Conservation (phyloP, 1,140 invertebrate genomes). For the Agraylea sexmaculata region DNA sequence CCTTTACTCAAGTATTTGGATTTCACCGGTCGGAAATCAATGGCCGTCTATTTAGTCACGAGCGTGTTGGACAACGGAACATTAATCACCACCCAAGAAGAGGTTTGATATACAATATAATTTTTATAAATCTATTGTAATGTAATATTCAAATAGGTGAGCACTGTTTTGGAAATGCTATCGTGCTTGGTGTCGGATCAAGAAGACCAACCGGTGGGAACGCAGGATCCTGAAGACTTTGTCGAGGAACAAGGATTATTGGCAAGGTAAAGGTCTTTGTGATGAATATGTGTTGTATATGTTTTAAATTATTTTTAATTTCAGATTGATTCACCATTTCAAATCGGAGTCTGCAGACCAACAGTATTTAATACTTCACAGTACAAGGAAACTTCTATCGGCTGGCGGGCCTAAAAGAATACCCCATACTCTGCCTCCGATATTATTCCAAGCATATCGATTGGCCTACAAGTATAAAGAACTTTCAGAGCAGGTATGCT, state of each 20-base stretch:
- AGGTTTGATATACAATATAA: slow-evolving; percentile 22
- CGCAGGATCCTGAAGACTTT: slow-evolving; percentile 87
- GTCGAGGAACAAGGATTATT: slow-evolving; percentile 91
- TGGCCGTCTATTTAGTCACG: slow-evolving; percentile 78
- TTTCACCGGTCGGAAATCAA: slow-evolving; percentile 73
- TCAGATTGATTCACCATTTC: slow-evolving; percentile 81
- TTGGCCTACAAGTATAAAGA: slow-evolving; percentile 77
- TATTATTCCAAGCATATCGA: slow-evolving; percentile 91
- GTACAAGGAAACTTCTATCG: slow-evolving; percentile 82
- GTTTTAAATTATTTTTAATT: slow-evolving; percentile 5
- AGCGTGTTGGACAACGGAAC: slow-evolving; percentile 73
- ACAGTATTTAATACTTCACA: slow-evolving; percentile 82
- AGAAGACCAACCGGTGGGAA: slow-evolving; percentile 52
- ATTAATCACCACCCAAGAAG: slow-evolving; percentile 72
- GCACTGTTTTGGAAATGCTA: slow-evolving; percentile 67
- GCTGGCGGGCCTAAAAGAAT: slow-evolving; percentile 79
- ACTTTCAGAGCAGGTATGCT: slow-evolving; percentile 55
- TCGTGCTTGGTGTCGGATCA: slow-evolving; percentile 83
- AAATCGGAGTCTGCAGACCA: slow-evolving; percentile 77
- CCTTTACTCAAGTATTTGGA: slow-evolving; percentile 82
- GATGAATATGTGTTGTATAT: neutral
- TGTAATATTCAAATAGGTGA: slow-evolving; percentile 50
- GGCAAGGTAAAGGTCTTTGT: slow-evolving; percentile 43
- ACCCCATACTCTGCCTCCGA: slow-evolving; percentile 84
- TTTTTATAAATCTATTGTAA: slow-evolving; percentile 1